Conservation (phyloP, 2,888 invertebrate species). For the Smittia sp. region DNA sequence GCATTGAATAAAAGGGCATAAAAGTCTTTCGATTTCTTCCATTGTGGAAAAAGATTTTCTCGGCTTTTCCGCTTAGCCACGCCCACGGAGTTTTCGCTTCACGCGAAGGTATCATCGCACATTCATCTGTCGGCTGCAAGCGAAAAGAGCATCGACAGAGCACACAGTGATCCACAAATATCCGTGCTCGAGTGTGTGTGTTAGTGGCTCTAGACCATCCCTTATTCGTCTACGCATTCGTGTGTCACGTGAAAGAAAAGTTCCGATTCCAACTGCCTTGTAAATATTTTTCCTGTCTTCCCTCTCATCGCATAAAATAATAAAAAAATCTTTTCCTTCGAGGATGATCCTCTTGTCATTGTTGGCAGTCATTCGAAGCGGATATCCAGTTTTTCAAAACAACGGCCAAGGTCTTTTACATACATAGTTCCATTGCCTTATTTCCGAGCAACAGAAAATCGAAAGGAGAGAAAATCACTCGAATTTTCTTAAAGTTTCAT, state of each 20-base stretch:
- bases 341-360: constrained; percentile 40
- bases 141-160: background rate
- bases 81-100: constrained; percentile 35
- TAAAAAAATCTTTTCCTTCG: constrained; percentile 30
- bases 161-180: background rate
- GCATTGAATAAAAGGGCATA: background rate
- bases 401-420: constrained; percentile 42
- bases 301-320: constrained; percentile 18
- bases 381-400: constrained; percentile 42
- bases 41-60: constrained; percentile 1
- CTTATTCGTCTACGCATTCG: constrained; percentile 28
- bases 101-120: constrained; percentile 35
- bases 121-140: constrained; percentile 8
- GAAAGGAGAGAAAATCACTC: background rate
- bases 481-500: constrained; percentile 19
- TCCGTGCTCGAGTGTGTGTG: background rate
- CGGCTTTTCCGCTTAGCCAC: constrained; percentile 7
- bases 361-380: constrained; percentile 41
- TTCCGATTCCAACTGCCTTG: constrained; percentile 17
- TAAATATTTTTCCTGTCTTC: constrained; percentile 30
- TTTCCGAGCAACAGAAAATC: constrained; percentile 15
- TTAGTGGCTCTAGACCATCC: constrained; percentile 28
- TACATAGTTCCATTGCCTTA: constrained; percentile 40
- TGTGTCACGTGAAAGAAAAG: constrained; percentile 28
- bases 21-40: constrained; percentile 24